phyloP scores from a whole-genome alignment of 2,888 invertebrate genomes.

The Thymelicus lineola region DNA sequence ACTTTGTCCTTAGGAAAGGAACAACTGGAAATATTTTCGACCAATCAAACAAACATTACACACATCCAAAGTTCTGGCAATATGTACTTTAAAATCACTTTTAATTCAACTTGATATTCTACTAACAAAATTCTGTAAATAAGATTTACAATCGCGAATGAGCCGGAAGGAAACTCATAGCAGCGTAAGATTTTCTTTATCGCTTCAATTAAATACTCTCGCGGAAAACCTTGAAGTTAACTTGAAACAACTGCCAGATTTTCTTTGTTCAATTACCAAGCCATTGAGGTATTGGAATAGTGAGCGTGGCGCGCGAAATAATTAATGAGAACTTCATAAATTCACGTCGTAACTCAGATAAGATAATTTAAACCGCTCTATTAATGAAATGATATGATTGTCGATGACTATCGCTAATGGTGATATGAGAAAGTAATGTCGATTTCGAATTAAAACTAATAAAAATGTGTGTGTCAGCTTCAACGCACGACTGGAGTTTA shows the following conservation, averaged over 20 bases:
- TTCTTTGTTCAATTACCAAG: slow-evolving; percentile 5
- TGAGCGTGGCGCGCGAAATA: neutral
- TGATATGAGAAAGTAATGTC: too few species aligned
- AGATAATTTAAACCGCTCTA: too few species aligned
- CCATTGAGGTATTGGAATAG: neutral
- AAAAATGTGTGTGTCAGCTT: too few species aligned
- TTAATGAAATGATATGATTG: too few species aligned
- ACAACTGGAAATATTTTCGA: too few species aligned
- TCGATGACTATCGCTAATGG: too few species aligned
- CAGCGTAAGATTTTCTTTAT: slow-evolving; percentile 19
- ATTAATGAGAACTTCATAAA: neutral
- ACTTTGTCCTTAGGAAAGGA: too few species aligned
- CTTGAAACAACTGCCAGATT: slow-evolving; percentile 1
- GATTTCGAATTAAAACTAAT: too few species aligned
- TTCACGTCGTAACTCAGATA: neutral
- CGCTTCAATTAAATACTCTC: slow-evolving; percentile 9
- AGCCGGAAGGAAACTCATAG: slow-evolving; percentile 13
- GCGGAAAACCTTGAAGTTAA: neutral
- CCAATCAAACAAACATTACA: too few species aligned
- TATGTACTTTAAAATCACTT: neutral
- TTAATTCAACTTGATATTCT: neutral
- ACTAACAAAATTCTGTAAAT: slow-evolving; percentile 7
- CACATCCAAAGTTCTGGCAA: too few species aligned
- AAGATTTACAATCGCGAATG: slow-evolving; percentile 12
- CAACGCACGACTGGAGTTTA: too few species aligned